phyloP scores from a whole-genome alignment of 92 coral and sea anemone species.

The Pocillopora meandrina region DNA sequence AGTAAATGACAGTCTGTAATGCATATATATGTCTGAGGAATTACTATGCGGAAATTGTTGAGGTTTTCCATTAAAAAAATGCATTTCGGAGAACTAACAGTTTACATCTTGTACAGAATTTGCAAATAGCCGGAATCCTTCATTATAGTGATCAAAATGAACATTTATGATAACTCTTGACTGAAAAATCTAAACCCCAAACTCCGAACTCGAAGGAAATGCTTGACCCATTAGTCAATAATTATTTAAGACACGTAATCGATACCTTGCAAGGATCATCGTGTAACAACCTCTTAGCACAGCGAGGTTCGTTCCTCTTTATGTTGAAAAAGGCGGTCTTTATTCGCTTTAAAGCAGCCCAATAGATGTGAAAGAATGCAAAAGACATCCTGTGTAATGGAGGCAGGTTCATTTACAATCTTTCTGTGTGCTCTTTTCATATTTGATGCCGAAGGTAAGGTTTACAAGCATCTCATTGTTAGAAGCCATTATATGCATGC shows the following conservation, averaged over 20 bases:
- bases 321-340: background rate
- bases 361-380: background rate
- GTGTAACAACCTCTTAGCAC: background rate
- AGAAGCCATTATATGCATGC: too few relatives aligned
- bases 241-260: background rate
- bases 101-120: too few relatives aligned
- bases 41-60: too few relatives aligned
- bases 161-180: background rate
- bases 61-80: too few relatives aligned
- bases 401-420: background rate
- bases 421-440: conserved; percentile 2
- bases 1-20: too few relatives aligned
- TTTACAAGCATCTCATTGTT: background rate
- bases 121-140: too few relatives aligned
- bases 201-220: background rate
- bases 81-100: too few relatives aligned
- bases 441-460: conserved; percentile 2
- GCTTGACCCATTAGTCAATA: conserved; percentile 5
- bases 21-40: too few relatives aligned
- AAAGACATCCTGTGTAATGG: background rate
- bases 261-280: background rate
- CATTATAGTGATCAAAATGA: too few relatives aligned
- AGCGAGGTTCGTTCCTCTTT: background rate
- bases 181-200: background rate
- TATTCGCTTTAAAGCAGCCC: background rate